Evolutionary conservation across 2,113 vertebrate species (phyloP).

Genomic region (Heliornis fulica): DNA sequence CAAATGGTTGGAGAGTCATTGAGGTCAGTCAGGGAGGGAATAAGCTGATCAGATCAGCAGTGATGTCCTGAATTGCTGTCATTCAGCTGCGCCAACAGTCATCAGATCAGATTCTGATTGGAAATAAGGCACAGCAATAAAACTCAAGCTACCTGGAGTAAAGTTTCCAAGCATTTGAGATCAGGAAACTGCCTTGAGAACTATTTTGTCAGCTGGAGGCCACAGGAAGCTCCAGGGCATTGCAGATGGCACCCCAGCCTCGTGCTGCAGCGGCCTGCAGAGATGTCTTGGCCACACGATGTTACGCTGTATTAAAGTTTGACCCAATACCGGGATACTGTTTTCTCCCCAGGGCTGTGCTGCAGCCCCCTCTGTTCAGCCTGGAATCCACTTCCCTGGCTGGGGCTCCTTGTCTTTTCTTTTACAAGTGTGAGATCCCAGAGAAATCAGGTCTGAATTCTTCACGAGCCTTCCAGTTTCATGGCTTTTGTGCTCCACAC

Average conservation of each 20-base stretch:
- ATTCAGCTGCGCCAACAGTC: neutral
- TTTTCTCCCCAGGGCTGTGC: neutral
- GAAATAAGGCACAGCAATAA: neutral
- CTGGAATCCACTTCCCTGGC: neutral
- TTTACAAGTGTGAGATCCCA: neutral
- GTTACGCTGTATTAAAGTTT: neutral
- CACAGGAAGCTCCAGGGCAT: neutral
- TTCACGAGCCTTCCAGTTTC: neutral
- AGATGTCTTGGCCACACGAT: neutral
- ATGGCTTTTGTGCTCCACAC: neutral
- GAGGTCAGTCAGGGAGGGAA: neutral
- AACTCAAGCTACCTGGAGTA: neutral
- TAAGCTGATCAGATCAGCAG: slow-evolving; percentile 25
- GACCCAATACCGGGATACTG: rapidly evolving
- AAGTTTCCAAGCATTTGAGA: neutral
- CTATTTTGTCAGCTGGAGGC: neutral
- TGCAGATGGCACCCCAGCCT: neutral
- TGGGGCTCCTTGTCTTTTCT: neutral
- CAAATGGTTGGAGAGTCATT: neutral
- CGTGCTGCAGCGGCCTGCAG: neutral
- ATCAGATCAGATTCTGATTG: neutral
- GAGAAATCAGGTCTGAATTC: neutral
- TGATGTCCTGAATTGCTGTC: neutral
- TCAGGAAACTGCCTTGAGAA: neutral
- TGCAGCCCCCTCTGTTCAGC: neutral